These are phyloP conservation scores for Cladopsammia gracilis DNA, from an alignment of 64 coral and sea anemone genomes.

Conservation along the genomic window DNA sequence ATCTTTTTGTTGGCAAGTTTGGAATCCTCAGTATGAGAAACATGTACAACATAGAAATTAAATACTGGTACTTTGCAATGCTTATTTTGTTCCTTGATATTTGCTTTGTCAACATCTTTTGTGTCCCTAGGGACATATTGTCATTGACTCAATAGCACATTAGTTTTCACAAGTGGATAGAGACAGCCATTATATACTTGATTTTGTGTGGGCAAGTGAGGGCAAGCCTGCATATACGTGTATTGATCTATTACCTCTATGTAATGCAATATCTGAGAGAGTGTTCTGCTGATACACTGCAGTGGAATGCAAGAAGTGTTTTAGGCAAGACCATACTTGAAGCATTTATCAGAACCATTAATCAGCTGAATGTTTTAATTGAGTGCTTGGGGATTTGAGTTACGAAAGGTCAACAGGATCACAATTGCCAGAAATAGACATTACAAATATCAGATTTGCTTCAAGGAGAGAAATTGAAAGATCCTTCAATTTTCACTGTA, in stretches of 20 bases:
- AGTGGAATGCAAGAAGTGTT: neutral
- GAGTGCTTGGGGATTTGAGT: neutral
- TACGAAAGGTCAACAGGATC: slow-evolving; percentile 28
- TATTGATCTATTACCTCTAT: slow-evolving; percentile 2
- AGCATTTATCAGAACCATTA: neutral
- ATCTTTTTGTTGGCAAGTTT: neutral
- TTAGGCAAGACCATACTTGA: neutral
- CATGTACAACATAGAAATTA: neutral
- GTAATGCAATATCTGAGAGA: slow-evolving; percentile 15
- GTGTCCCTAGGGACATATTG: neutral
- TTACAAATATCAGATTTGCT: neutral
- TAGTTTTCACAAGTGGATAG: neutral
- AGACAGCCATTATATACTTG: neutral
- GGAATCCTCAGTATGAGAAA: neutral
- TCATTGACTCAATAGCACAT: slow-evolving; percentile 9
- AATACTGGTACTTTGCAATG: too few species aligned
- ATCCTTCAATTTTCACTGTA: neutral
- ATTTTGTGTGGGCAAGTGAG: slow-evolving; percentile 3
- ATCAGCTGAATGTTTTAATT: neutral
- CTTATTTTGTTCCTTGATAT: slow-evolving; percentile 12
- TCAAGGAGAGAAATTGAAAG: neutral
- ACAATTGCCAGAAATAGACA: slow-evolving; percentile 8
- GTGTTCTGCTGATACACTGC: neutral
- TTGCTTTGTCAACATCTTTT: slow-evolving; percentile 5
- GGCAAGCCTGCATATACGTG: slow-evolving; percentile 1